A percentile compares a stretch with the other conserved stretches of the same genome.
Conservation (phyloP, 2,113 vertebrate species). For the Andinoacara biseriatus region DNA sequence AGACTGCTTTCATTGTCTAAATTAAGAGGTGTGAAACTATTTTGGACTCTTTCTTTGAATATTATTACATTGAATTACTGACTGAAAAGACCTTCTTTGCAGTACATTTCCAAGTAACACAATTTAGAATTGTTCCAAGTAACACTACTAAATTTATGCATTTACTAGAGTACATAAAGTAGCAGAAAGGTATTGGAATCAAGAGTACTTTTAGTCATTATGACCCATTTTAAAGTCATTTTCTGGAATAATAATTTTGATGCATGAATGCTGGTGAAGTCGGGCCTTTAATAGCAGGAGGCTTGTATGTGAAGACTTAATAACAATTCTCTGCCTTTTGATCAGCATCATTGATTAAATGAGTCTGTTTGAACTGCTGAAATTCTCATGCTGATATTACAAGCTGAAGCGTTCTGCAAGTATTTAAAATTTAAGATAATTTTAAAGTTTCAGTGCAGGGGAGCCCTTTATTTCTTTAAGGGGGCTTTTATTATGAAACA, state of each 20-base stretch:
- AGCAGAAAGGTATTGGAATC: neutral
- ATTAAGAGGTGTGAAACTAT: accelerated
- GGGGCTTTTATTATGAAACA: neutral
- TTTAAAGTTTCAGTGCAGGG: neutral
- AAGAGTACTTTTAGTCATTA: accelerated
- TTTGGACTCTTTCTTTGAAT: accelerated
- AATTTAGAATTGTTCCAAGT: too few species aligned
- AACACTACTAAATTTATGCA: accelerated
- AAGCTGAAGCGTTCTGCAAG: neutral
- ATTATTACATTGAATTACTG: accelerated
- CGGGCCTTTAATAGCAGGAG: too few species aligned
- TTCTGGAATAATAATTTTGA: neutral
- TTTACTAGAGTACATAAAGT: neutral
- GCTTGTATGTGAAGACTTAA: accelerated
- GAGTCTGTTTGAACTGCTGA: accelerated
- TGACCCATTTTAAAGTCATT: accelerated
- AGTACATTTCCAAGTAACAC: neutral
- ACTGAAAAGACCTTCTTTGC: accelerated
- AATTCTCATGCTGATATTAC: neutral
- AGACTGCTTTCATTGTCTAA: accelerated
- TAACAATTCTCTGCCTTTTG: too few species aligned
- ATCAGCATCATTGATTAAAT: neutral
- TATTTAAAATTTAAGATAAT: neutral
- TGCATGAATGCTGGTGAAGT: neutral
- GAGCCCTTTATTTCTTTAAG: neutral